Conservation (phyloP, 2,797 vertebrate genomes). For the Acrocephalus scirpaceus region DNA sequence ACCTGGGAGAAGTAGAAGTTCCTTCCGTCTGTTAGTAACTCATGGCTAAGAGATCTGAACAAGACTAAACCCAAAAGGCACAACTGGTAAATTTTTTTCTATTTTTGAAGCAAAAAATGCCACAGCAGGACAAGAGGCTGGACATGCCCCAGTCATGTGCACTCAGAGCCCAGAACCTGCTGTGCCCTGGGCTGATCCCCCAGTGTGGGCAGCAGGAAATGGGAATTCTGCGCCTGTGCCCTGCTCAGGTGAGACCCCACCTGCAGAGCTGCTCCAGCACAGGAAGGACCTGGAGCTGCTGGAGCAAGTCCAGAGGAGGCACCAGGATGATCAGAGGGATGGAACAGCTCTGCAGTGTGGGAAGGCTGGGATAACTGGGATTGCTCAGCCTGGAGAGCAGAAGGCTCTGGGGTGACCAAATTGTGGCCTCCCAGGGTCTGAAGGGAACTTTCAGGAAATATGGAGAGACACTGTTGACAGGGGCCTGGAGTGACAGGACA, state of each 20-base stretch:
- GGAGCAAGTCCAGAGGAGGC: neutral
- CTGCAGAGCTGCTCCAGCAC: neutral
- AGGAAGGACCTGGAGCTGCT: neutral
- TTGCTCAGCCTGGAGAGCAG: neutral
- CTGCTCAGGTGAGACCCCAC: neutral
- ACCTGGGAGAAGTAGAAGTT: neutral
- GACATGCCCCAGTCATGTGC: neutral
- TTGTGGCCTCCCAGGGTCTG: rapidly evolving
- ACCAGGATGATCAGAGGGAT: too few relatives aligned
- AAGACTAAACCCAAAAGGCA: neutral
- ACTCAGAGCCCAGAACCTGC: neutral
- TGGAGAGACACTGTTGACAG: too few relatives aligned
- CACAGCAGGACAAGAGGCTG: neutral
- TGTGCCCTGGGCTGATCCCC: neutral
- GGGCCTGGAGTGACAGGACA: neutral
- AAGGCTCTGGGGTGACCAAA: neutral
- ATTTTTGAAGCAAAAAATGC: neutral
- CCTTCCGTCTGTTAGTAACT: neutral
- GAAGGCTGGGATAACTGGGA: rapidly evolving
- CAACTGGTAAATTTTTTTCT: neutral
- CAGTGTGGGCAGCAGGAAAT: neutral
- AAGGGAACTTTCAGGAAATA: neutral
- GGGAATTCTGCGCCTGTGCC: neutral
- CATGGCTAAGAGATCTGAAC: neutral
- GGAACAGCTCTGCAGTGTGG: neutral